Base-by-base conservation (phyloP, 2,888 invertebrate species). In the Scaptomyza parva region DNA sequence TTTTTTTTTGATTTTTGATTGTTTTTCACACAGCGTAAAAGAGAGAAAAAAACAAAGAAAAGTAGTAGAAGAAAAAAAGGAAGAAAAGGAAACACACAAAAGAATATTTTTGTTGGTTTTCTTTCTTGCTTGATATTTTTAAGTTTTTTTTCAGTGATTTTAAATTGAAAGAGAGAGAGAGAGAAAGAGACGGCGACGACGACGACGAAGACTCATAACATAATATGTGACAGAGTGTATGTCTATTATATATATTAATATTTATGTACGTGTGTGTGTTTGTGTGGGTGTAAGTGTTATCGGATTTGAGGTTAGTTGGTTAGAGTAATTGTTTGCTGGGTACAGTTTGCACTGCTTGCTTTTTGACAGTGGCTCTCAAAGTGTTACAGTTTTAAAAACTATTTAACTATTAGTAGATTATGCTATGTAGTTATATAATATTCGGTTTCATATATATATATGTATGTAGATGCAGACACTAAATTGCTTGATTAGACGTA, bases 21-120 rank as follows among this genome's bases (percentile, higher is more conserved):
- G n/a, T n/a, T 71, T 84, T 70, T 70, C 85, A 85, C 85, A 85
- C 82, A 82, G 82, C 82, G 69, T 82, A 82, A 85, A 82, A 84
- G 73, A 76, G 77, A 85, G 69, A 80, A 71, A 76, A 76, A 76
- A 79, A 75, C 75, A 73, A 78, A 74, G 84, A 62, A 81, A 83
- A 76, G 79, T 85, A 77, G 75, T 67, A 77, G 76, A 83, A 79
- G 79, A 78, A 78, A 70, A 77, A 78, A 83, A 81, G 71, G 72
- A 83, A 77, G 75, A 82, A 79, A 86, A 81, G 76, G 76, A 83
- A 80, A 86, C 76, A 82, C 78, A 88, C 78, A 76, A 73, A 83
- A 78, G 68, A 76, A 76, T 75, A 79, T 76, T 80, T 74, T 76
- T 81, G 69, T 73, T 71, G 72, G 69, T 69, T 86, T 77, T 78